phyloP scores from a whole-genome alignment of 2,113 vertebrate genomes.

The Marcusenius ussheri region DNA sequence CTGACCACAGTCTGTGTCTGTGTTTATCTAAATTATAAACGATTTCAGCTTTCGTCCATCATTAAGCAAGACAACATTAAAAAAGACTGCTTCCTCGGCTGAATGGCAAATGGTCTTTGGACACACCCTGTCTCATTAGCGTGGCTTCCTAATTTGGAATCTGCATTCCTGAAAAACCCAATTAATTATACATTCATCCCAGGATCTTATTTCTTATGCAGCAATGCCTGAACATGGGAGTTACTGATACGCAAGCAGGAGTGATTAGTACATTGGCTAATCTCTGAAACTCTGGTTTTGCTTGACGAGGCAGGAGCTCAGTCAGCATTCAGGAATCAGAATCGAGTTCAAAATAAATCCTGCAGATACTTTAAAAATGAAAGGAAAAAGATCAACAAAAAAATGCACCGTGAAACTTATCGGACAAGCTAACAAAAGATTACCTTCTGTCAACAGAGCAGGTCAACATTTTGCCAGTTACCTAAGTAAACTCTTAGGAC shows the following conservation, averaged over 20 bases:
- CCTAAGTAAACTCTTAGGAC: not conserved
- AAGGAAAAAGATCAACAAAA: not conserved
- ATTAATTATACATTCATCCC: conserved; percentile 31
- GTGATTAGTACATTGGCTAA: conserved; percentile 26
- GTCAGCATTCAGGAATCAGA: not conserved
- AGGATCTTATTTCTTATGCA: conserved; percentile 19
- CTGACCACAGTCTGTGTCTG: not conserved
- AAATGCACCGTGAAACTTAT: not conserved
- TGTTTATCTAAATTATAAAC: not conserved
- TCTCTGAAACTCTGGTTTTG: conserved; percentile 16
- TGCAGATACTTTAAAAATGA: not conserved
- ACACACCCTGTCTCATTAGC: conserved; percentile 17
- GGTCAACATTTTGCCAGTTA: conserved; percentile 25
- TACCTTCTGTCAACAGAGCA: conserved; percentile 6
- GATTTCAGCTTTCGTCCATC: not conserved
- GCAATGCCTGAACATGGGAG: conserved; percentile 19
- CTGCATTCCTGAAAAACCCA: conserved; percentile 10
- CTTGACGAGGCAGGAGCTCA: not conserved
- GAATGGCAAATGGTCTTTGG: not conserved
- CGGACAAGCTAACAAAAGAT: not conserved
- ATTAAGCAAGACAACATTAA: not conserved
- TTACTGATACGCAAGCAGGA: conserved; percentile 21
- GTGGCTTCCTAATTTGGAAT: conserved; percentile 1
- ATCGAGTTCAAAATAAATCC: conserved; percentile 7
- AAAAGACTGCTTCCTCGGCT: not conserved